Evolutionary conservation across 2,797 vertebrate genomes (phyloP).

Genomic region (Smutsia temminckii): DNA sequence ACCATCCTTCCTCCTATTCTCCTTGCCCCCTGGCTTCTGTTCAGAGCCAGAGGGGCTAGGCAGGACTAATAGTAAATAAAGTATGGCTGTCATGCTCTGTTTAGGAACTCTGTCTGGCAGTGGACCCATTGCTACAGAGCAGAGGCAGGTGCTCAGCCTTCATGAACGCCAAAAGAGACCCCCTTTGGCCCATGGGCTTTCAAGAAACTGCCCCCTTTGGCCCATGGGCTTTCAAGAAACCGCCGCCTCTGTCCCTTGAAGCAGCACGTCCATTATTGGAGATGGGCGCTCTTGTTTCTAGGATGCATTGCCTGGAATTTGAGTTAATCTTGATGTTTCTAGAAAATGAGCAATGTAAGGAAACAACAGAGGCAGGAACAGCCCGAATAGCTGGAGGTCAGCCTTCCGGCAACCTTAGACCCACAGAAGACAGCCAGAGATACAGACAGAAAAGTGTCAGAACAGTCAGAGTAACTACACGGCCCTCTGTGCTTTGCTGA

Average conservation of each 20-base stretch:
- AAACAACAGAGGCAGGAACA: not conserved
- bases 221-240: not conserved
- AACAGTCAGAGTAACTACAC: rapidly evolving
- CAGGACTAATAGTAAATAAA: not conserved
- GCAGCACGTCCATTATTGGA: not conserved
- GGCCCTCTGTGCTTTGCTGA: not conserved
- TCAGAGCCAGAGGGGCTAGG: not conserved
- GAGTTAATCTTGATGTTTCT: constrained; percentile 21
- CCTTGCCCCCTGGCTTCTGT: not conserved
- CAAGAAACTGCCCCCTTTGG: not conserved
- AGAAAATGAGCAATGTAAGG: not conserved
- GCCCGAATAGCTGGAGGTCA: not conserved
- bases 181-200: not conserved
- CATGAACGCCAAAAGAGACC: not conserved
- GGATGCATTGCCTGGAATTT: not conserved
- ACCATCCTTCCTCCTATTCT: not conserved
- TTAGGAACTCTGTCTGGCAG: not conserved
- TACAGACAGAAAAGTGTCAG: rapidly evolving
- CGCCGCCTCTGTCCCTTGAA: not conserved
- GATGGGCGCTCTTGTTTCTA: not conserved
- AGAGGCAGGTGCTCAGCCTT: not conserved
- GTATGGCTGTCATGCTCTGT: rapidly evolving
- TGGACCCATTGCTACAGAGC: not conserved
- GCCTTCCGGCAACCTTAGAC: not conserved
- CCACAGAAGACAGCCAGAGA: not conserved